Evolutionary conservation across 2,797 vertebrate genomes (phyloP).

Genomic region (Mus minutoides): DNA sequence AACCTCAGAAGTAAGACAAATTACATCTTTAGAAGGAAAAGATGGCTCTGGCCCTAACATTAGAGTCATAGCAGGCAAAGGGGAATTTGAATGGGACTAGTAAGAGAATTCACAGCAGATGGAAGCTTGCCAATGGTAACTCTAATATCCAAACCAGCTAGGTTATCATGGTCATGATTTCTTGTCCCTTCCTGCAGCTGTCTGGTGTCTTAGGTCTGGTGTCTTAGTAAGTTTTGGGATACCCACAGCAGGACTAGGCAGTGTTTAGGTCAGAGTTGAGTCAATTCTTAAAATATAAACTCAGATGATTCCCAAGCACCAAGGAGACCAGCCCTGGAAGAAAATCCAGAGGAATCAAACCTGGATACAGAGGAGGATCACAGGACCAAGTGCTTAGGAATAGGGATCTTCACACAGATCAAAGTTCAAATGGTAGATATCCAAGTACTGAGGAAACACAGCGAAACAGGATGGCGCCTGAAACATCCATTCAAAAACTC

Average conservation of each 20-base stretch:
- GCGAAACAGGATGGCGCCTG: background rate
- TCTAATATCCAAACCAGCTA: background rate
- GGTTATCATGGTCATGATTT: background rate
- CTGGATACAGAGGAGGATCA: background rate
- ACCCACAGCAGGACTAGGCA: background rate
- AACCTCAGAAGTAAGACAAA: slow-evolving; percentile 40
- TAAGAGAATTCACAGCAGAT: background rate
- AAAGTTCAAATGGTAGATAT: background rate
- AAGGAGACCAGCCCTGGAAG: background rate
- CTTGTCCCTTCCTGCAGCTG: background rate
- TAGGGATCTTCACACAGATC: background rate
- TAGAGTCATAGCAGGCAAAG: background rate
- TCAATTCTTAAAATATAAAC: background rate
- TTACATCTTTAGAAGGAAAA: background rate
- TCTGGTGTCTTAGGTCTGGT: background rate
- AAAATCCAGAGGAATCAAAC: background rate
- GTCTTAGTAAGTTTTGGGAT: background rate
- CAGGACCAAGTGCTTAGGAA: background rate
- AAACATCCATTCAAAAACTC: background rate
- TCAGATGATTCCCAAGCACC: background rate
- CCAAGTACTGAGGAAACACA: background rate
- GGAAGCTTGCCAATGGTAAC: background rate
- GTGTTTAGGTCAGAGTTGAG: background rate
- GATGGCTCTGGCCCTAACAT: slow-evolving; percentile 3
- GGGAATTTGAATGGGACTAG: slow-evolving; percentile 31